phyloP scores from a whole-genome alignment of 2,888 invertebrate species.

The Urechis unicinctus region DNA sequence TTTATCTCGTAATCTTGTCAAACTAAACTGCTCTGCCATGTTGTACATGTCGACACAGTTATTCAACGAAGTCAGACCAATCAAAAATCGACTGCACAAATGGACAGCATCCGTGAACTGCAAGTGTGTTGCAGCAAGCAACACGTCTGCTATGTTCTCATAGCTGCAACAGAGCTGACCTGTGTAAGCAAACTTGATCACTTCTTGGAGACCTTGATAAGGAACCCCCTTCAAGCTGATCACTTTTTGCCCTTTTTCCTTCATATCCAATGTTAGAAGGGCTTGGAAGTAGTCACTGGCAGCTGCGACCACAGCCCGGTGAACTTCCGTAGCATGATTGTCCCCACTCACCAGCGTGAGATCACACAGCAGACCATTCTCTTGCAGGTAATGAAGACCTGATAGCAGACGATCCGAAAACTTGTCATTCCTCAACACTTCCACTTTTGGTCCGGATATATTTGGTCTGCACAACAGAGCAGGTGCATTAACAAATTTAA shows the following conservation, averaged over 20 bases:
- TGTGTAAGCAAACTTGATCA: constrained; percentile 16
- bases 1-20: constrained; percentile 4
- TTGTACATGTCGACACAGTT: constrained; percentile 15
- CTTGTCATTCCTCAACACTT: constrained; percentile 2
- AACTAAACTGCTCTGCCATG: constrained; percentile 10
- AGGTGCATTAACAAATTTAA: too few relatives aligned
- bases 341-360: constrained; percentile 13
- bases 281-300: constrained; percentile 18
- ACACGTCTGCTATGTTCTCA: constrained; percentile 16
- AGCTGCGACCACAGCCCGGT: constrained; percentile 16
- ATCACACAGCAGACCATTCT: constrained; percentile 13
- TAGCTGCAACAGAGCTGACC: constrained; percentile 11
- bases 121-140: constrained; percentile 20
- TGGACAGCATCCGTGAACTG: constrained; percentile 13
- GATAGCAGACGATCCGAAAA: constrained; percentile 7
- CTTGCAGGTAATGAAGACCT: constrained; percentile 7
- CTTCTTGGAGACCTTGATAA: constrained; percentile 9
- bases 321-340: constrained; percentile 8
- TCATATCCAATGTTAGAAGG: constrained; percentile 15
- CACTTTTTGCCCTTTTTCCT: constrained; percentile 7
- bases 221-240: constrained; percentile 13
- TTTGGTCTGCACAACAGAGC: too few relatives aligned
- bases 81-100: constrained; percentile 7
- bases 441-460: too few relatives aligned
- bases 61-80: neutral